Percentiles rank a stretch among this genome's conserved stretches.
These are phyloP conservation scores for Hypanus sabinus DNA, from an alignment of 2,113 vertebrate species.

Conservation along the genomic window DNA sequence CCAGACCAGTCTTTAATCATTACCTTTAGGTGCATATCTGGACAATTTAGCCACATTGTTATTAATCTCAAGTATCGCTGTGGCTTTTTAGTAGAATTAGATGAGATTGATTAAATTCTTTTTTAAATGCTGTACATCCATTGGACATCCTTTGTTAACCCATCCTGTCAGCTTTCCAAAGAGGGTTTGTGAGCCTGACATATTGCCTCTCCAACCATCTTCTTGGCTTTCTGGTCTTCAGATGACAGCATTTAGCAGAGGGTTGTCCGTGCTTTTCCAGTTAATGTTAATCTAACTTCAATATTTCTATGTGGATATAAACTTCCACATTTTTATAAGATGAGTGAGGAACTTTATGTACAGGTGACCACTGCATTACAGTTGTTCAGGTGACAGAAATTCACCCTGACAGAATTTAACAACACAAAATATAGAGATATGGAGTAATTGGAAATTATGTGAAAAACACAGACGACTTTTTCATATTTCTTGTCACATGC, in stretches of 20 bases:
- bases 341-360: too few relatives aligned
- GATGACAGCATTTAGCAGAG: background rate
- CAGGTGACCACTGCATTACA: too few relatives aligned
- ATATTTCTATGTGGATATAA: background rate
- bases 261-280: background rate
- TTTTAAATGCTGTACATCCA: background rate
- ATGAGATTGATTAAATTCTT: background rate
- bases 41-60: background rate
- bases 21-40: background rate
- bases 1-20: background rate
- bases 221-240: background rate
- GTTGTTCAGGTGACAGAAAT: too few relatives aligned
- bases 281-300: background rate
- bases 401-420: too few relatives aligned
- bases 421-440: too few relatives aligned
- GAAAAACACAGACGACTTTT: too few relatives aligned
- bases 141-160: background rate
- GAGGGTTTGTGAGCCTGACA: background rate
- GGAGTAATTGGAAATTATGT: too few relatives aligned
- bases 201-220: background rate
- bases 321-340: background rate
- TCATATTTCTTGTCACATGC: too few relatives aligned
- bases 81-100: background rate
- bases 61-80: background rate
- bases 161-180: background rate